Evolutionary conservation across 2,797 vertebrate genomes (phyloP), one percentile per base, ranked within the genome.

Genomic region (Hapalemur alaotrensis): DNA sequence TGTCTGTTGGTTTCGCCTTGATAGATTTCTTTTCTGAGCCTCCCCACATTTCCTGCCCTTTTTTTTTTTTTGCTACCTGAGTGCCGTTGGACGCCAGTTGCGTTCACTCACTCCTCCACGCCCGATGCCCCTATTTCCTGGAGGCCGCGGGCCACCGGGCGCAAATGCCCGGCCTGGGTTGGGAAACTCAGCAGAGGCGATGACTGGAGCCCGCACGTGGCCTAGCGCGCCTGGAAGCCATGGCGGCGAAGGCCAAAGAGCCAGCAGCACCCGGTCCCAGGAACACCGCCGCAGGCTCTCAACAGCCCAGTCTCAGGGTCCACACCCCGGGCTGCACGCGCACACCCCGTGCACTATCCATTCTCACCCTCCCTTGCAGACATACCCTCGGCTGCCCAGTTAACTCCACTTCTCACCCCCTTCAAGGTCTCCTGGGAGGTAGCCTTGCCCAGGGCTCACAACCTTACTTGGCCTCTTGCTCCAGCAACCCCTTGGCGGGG

Each of bases 1-100:
- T 98, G 97, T 98, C 86, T 96, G 54, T 87, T 79, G 80, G 65
- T 87, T 61, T 59, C 41, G 81, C 80, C 84, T 48, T n/a, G 43
- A 38, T 85, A 93, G 61, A 54, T 97, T 88, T 79, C 41, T 88
- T 93, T 89, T 23, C 41, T 76, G 11, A 43, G 18, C 30, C 32
- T 92, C 46, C 14, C n/a, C 28, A 52, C 32, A 46, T 52, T 38
- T 67, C 80, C 59, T 7, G 0, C 41, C n/a, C 63, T 54, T 69
- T 50, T 22, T 25, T 63, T 54, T 18, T 25, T 69, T 54, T 22
- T 95, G 59, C 82, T 48, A 7, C 48, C 88, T 4, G 18, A 8
- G 18, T 10, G 10, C 18, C 30, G n/a, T 48, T 72, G 43, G 25
- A 81, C 8, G 0, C 6, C 59, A 18, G 6, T 54, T 41, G 54